These are phyloP conservation scores for Odontamblyopus rebecca DNA, from an alignment of 2,797 vertebrate genomes.

Conservation along the genomic window DNA sequence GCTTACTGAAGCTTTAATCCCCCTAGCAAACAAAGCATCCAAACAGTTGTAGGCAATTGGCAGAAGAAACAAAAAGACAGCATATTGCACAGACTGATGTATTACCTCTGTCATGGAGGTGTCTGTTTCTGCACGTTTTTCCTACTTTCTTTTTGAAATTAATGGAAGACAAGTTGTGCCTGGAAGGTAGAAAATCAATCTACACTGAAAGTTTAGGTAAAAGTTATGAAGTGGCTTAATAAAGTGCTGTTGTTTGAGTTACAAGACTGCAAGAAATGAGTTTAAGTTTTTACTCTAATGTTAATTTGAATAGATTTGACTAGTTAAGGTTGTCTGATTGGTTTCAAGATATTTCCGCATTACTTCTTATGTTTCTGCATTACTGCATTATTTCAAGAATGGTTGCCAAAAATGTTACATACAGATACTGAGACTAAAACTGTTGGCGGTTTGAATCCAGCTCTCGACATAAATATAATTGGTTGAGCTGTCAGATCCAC, in stretches of 20 bases:
- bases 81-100: constrained; percentile 45
- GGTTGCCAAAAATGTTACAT: no score
- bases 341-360: not conserved
- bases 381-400: not conserved
- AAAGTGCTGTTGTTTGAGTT: constrained; percentile 12
- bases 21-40: constrained; percentile 12
- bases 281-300: not conserved
- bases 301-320: not conserved
- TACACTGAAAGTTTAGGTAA: constrained; percentile 10
- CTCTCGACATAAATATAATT: no score
- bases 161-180: constrained; percentile 45
- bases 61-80: constrained; percentile 26
- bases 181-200: constrained; percentile 48
- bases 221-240: constrained; percentile 20
- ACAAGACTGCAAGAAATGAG: not conserved
- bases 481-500: no score
- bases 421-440: no score
- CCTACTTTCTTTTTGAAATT: constrained; percentile 30
- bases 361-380: not conserved
- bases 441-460: no score
- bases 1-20: constrained; percentile 8
- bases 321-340: no score
- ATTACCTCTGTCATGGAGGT: constrained; percentile 35
- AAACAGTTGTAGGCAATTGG: constrained; percentile 16
- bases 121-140: constrained; percentile 33